Evolutionary conservation across 2,113 vertebrate species (phyloP).

Genomic region (Anarrhichthys ocellatus): DNA sequence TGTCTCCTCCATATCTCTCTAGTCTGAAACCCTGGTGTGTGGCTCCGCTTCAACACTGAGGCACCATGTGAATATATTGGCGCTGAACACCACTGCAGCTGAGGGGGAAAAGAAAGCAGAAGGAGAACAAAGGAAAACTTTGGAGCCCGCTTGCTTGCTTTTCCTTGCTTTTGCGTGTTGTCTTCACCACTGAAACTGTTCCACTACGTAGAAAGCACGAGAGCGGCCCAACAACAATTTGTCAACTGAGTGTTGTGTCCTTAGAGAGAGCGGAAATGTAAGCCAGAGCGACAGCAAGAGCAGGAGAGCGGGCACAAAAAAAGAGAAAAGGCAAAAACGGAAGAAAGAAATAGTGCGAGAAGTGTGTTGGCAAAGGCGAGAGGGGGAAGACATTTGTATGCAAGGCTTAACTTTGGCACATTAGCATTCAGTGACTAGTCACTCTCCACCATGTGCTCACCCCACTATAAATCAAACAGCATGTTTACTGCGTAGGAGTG

Average conservation of each 20-base stretch:
- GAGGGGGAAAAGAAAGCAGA: slow-evolving; percentile 20
- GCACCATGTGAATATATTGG: slow-evolving; percentile 40
- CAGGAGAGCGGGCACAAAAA: slow-evolving; percentile 18
- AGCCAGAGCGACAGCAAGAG: slow-evolving; percentile 31
- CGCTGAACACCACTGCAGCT: neutral
- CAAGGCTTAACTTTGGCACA: slow-evolving; percentile 62
- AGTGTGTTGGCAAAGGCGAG: slow-evolving; percentile 42
- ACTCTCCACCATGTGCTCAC: slow-evolving; percentile 60
- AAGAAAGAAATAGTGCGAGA: slow-evolving; percentile 28
- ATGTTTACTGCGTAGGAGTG: slow-evolving; percentile 66
- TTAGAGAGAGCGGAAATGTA: slow-evolving; percentile 5
- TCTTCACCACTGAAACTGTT: slow-evolving; percentile 34
- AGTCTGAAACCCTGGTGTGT: slow-evolving; percentile 49
- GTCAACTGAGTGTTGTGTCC: slow-evolving; percentile 39
- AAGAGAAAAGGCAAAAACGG: slow-evolving; percentile 17
- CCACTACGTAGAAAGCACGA: slow-evolving; percentile 25
- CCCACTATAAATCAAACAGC: slow-evolving; percentile 70
- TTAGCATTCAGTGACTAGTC: slow-evolving; percentile 74
- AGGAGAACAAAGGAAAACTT: slow-evolving; percentile 43
- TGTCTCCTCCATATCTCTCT: slow-evolving; percentile 37
- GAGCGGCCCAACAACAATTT: slow-evolving; percentile 28
- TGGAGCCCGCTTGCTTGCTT: slow-evolving; percentile 37
- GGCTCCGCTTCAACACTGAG: slow-evolving; percentile 45
- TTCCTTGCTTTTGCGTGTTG: slow-evolving; percentile 1
- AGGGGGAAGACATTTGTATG: slow-evolving; percentile 70